phyloP scores from a whole-genome alignment of 2,113 vertebrate species.

The Ivindomyrus marchei region DNA sequence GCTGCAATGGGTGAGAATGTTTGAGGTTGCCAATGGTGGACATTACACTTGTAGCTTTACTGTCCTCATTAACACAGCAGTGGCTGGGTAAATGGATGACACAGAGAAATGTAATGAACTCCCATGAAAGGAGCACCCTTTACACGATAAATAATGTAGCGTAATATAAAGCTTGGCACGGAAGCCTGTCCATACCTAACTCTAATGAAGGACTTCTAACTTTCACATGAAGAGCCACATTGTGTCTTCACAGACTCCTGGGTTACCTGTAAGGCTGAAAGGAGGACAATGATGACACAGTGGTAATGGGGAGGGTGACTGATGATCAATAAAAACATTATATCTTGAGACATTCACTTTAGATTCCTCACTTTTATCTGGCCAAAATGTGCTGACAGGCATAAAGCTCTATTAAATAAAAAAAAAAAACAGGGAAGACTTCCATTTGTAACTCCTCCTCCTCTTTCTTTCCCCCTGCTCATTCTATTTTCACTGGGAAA shows the following conservation, averaged over 20 bases:
- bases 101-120: background rate
- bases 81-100: conserved; percentile 6
- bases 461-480: conserved; percentile 31
- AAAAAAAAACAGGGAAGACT: conserved; percentile 29
- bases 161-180: conserved; percentile 8
- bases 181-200: background rate
- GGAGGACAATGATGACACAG: background rate
- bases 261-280: background rate
- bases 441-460: conserved; percentile 18
- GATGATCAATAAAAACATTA: conserved; percentile 1
- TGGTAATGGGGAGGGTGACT: background rate
- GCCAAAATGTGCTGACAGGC: conserved; percentile 18
- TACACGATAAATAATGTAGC: conserved; percentile 3
- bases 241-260: background rate
- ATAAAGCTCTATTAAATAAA: conserved; percentile 42
- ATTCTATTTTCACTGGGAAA: conserved; percentile 11
- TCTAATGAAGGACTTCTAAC: conserved; percentile 3
- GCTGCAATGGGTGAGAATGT: background rate
- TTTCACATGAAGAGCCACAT: background rate
- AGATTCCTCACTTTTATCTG: background rate
- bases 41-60: background rate
- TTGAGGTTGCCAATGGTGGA: background rate
- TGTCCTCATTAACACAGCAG: background rate
- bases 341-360: background rate
- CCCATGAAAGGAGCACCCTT: background rate